These are phyloP conservation scores for Steinernema scapterisci DNA, from an alignment of 2,888 invertebrate species.

Conservation along the genomic window DNA sequence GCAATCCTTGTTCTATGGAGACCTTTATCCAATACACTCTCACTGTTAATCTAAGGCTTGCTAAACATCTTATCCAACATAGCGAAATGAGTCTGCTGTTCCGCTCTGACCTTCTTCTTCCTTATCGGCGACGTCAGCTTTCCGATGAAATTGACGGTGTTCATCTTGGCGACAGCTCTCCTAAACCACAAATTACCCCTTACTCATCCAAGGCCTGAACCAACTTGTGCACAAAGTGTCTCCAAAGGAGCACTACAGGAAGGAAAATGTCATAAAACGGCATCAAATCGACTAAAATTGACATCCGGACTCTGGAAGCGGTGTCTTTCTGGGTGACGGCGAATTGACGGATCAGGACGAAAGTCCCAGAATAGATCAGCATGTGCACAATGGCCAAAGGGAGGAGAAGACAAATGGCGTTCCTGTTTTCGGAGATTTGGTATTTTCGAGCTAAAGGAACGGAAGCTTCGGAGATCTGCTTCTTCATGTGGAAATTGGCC, in stretches of 20 bases:
- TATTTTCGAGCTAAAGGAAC: not conserved
- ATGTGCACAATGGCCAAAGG: constrained; percentile 9
- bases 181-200: not conserved
- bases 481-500: not conserved
- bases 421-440: constrained; percentile 7
- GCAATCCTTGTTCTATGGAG: too few species aligned
- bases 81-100: constrained; percentile 21
- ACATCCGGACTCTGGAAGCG: not conserved
- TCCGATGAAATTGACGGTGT: constrained; percentile 26
- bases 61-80: constrained; percentile 29
- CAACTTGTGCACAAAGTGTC: constrained; percentile 23
- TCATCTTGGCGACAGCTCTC: constrained; percentile 14
- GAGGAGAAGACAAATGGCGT: not conserved
- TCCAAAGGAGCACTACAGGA: constrained; percentile 19
- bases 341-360: not conserved
- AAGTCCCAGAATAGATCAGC: constrained; percentile 1
- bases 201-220: not conserved
- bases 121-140: constrained; percentile 4
- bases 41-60: too few species aligned
- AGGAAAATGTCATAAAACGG: constrained; percentile 17
- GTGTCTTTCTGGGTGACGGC: not conserved
- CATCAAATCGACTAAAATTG: constrained; percentile 11
- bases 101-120: not conserved
- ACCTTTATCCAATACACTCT: too few species aligned
- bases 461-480: not conserved